phyloP scores from a whole-genome alignment of 2,888 invertebrate genomes.

The Camptogramma bilineatum region DNA sequence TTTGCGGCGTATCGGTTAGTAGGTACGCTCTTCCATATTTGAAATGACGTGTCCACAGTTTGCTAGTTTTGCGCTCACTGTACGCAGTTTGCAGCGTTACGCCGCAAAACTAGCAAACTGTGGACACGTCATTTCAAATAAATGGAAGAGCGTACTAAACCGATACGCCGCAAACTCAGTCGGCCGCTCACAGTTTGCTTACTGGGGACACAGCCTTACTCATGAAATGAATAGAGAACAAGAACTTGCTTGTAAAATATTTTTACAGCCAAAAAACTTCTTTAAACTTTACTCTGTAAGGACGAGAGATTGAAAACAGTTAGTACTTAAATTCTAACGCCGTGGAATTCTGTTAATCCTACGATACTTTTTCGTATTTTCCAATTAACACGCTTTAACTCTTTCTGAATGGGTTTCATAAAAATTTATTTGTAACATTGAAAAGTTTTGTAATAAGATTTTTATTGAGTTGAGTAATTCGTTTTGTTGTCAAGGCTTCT shows the following conservation, averaged over 20 bases:
- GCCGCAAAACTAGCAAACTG: too few relatives aligned
- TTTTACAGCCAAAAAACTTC: background rate
- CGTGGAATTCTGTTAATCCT: background rate
- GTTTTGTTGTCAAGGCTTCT: slow-evolving; percentile 12
- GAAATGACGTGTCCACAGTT: too few relatives aligned
- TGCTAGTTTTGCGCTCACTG: too few relatives aligned
- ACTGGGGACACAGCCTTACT: too few relatives aligned
- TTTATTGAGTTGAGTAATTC: slow-evolving; percentile 21
- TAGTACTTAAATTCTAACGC: background rate
- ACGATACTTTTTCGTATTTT: slow-evolving; percentile 6
- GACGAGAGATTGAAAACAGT: background rate
- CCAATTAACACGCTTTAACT: slow-evolving; percentile 25
- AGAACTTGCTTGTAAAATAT: background rate
- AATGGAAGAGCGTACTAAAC: too few relatives aligned
- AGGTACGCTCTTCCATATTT: too few relatives aligned
- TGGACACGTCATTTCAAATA: too few relatives aligned
- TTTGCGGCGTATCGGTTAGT: too few relatives aligned
- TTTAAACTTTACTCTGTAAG: background rate
- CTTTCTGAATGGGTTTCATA: slow-evolving; percentile 19
- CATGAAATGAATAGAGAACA: too few relatives aligned
- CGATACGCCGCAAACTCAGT: too few relatives aligned
- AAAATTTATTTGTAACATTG: slow-evolving; percentile 18
- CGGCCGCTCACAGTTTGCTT: too few relatives aligned
- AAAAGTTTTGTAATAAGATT: slow-evolving; percentile 29
- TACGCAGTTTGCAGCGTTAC: too few relatives aligned